Evolutionary conservation across 2,113 vertebrate species (phyloP).

Genomic region (Lamprotornis superbus): DNA sequence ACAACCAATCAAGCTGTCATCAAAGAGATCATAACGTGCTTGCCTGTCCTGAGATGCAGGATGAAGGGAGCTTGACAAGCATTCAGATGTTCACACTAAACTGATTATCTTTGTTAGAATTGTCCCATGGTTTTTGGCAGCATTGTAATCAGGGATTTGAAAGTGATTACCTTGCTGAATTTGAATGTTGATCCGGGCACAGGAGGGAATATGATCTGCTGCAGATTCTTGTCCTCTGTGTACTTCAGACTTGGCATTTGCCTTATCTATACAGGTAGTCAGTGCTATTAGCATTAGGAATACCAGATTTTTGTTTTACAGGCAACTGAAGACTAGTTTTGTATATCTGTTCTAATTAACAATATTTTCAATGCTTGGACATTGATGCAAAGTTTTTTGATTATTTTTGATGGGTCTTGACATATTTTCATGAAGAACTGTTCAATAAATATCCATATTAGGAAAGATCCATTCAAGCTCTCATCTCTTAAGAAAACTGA

Average conservation of each 20-base stretch:
- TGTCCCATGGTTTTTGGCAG: neutral
- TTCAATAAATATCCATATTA: neutral
- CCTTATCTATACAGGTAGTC: neutral
- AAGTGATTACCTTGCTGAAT: slow-evolving; percentile 24
- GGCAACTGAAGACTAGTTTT: neutral
- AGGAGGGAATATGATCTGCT: neutral
- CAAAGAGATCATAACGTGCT: neutral
- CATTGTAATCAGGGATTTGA: slow-evolving; percentile 5
- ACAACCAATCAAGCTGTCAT: neutral
- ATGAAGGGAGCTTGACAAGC: neutral
- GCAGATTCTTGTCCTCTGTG: neutral
- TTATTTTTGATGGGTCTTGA: neutral
- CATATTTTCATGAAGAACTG: neutral
- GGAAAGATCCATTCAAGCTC: neutral
- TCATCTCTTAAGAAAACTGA: neutral
- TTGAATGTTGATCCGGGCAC: neutral
- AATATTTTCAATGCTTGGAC: neutral
- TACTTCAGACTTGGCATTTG: neutral
- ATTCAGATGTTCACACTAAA: neutral
- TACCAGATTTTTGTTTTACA: neutral
- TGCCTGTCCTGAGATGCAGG: neutral
- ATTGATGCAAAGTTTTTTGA: neutral
- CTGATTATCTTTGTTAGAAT: neutral
- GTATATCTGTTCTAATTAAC: neutral
- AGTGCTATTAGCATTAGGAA: neutral